Base-by-base conservation (phyloP, 2,888 invertebrate genomes). In the Acleris holmiana region DNA sequence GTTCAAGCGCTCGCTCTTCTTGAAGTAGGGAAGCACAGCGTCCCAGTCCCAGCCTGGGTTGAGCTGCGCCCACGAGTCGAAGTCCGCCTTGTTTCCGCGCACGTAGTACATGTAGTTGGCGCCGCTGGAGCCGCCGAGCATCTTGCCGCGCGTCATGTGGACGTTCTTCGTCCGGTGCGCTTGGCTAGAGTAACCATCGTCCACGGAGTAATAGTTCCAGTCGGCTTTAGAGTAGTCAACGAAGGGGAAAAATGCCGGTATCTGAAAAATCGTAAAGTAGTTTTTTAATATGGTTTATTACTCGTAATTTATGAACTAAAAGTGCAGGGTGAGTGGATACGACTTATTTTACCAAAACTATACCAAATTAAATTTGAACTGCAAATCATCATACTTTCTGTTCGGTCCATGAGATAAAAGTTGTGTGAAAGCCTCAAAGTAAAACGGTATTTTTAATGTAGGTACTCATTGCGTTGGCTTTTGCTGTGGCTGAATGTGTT, bases 31-130 rank as follows among this genome's bases (percentile, higher is more conserved):
- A 0, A 60, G 59, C 18, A 95, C 90, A 40, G 89, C 90, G 0
- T 93, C 82, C 77, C 93, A 95, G 51, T 93, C 84, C 96, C 96
- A 96, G 1, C 93, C 95, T 0, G 44, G 29, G 35, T 51, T 84
- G 76, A 41, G 86, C 23, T 89, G 73, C 35, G 83, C 63, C 40
- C 94, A 78, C 61, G 94, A 91, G 2, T 86, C 71, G 75, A 93
- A 95, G 75, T 95, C 95, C 7, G 76, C 77, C 15, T 90, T 85
- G 75, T 94, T 94, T 0, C 95, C 95, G 54, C 93, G 83, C 0
- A 94, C 78, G 73, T 95, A 94, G 0, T 94, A 62, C 94, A 95
- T 94, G 29, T 89, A 93, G 76, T 95, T 95, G 15, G 94, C 87
- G 0, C 89, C 83, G 50, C 94, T 94, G 18, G 91, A 88, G 0